These are phyloP conservation scores for Julus scanicus DNA, from an alignment of 2,888 invertebrate genomes.

Conservation along the genomic window DNA sequence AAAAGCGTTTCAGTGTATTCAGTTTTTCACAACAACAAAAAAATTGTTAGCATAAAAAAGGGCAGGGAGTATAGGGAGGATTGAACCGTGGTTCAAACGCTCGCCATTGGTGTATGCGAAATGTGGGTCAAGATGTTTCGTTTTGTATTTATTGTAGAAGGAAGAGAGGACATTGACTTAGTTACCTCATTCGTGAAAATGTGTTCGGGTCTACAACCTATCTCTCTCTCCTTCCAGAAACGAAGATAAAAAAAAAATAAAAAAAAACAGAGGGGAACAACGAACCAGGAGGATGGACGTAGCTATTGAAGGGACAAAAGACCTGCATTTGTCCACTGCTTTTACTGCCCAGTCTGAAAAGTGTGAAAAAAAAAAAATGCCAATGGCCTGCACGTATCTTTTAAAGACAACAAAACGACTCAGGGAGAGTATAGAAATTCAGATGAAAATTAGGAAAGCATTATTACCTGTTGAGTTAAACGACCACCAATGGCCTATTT, in stretches of 20 bases:
- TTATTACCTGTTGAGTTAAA: too few species aligned
- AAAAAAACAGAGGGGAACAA: background rate
- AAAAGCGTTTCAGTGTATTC: background rate
- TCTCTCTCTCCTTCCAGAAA: background rate
- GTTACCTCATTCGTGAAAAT: conserved; percentile 55
- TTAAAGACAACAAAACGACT: background rate
- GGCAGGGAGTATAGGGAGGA: background rate
- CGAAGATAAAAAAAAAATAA: background rate
- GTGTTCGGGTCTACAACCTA: conserved; percentile 51
- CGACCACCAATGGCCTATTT: too few species aligned
- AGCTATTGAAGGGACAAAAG: background rate
- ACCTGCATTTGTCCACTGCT: background rate
- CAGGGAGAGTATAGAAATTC: background rate
- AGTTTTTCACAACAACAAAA: background rate
- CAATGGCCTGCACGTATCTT: background rate
- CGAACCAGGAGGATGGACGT: background rate
- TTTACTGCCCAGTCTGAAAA: background rate
- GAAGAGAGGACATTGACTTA: conserved; percentile 55
- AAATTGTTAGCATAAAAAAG: background rate
- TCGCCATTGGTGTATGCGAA: conserved; percentile 37
- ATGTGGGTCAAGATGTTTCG: conserved; percentile 55
- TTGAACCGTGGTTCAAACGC: background rate
- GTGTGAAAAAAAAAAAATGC: background rate
- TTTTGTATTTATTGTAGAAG: conserved; percentile 34
- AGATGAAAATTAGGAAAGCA: too few species aligned